A percentile compares a stretch with the other conserved stretches of the same genome.
These are phyloP conservation scores for Nothobranchius kuhntae DNA, from an alignment of 2,113 vertebrate species.

Conservation along the genomic window DNA sequence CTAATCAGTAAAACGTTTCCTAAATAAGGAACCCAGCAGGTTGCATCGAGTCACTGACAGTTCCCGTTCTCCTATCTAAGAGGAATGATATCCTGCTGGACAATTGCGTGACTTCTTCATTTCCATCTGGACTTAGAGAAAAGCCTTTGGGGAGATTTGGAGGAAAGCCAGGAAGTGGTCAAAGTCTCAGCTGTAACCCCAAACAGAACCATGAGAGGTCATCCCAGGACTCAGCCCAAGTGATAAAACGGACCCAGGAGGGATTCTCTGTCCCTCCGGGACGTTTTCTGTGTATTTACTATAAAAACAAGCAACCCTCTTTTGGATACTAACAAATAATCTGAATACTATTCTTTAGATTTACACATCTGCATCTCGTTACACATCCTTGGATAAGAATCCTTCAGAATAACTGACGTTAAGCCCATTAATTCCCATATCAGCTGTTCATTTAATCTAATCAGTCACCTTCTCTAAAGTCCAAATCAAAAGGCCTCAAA, in stretches of 20 bases:
- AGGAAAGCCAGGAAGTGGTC: conserved; percentile 57
- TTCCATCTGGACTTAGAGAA: conserved; percentile 8
- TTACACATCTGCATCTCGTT: background rate
- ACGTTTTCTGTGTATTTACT: background rate
- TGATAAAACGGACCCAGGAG: conserved; percentile 29
- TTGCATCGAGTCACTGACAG: background rate
- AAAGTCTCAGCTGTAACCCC: conserved; percentile 46
- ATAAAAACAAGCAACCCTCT: conserved; percentile 14
- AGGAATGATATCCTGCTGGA: conserved; percentile 16
- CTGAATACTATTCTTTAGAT: background rate
- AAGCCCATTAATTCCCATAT: conserved; percentile 6
- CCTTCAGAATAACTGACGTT: conserved; percentile 13
- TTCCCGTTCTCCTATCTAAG: conserved; percentile 8
- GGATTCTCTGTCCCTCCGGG: conserved; percentile 14
- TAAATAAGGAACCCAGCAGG: no score
- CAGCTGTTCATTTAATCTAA: conserved; percentile 37
- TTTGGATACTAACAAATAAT: background rate
- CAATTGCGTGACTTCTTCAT: conserved; percentile 25
- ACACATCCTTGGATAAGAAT: conserved; percentile 3
- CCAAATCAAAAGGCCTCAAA: background rate
- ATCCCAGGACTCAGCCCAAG: conserved; percentile 18
- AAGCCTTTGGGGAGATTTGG: conserved; percentile 43
- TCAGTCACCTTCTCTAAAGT: conserved; percentile 36
- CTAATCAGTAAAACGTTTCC: no score
- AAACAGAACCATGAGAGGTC: conserved; percentile 36